A percentile compares a stretch with the other conserved stretches of the same genome.
phyloP scores from a whole-genome alignment of 2,113 vertebrate species.

The Helogale parvula region DNA sequence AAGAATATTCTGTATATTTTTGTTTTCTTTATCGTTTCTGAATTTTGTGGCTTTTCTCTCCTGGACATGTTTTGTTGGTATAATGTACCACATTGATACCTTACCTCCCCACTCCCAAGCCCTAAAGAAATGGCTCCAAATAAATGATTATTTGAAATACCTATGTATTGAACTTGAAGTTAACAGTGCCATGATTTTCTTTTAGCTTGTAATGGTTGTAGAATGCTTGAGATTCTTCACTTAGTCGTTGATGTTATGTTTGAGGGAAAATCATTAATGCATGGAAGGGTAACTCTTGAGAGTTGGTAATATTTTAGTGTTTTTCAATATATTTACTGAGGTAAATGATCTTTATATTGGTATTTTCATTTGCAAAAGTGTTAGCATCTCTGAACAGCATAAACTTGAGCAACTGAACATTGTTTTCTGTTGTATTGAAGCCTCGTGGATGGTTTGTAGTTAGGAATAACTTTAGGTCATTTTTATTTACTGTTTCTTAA shows the following conservation, averaged over 20 bases:
- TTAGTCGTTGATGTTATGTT: not conserved
- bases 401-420: not conserved
- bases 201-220: not conserved
- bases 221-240: not conserved
- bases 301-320: slow-evolving; percentile 14
- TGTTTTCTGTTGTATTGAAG: not conserved
- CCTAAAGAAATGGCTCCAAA: not conserved
- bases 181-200: not conserved
- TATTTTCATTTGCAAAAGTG: slow-evolving; percentile 42
- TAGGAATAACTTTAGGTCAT: slow-evolving; percentile 1
- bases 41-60: slow-evolving; percentile 48
- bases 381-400: not conserved
- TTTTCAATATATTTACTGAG: not conserved
- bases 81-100: not conserved
- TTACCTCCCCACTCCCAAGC: not conserved
- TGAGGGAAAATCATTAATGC: not conserved
- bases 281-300: not conserved
- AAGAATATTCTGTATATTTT: slow-evolving; percentile 20
- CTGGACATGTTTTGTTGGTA: not conserved
- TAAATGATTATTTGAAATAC: not conserved
- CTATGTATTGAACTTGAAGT: not conserved
- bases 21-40: not conserved
- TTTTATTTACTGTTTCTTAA: slow-evolving; percentile 43
- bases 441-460: not conserved
- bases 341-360: not conserved